Conservation (phyloP, 2,113 vertebrate genomes). For the Caloenas nicobarica region DNA sequence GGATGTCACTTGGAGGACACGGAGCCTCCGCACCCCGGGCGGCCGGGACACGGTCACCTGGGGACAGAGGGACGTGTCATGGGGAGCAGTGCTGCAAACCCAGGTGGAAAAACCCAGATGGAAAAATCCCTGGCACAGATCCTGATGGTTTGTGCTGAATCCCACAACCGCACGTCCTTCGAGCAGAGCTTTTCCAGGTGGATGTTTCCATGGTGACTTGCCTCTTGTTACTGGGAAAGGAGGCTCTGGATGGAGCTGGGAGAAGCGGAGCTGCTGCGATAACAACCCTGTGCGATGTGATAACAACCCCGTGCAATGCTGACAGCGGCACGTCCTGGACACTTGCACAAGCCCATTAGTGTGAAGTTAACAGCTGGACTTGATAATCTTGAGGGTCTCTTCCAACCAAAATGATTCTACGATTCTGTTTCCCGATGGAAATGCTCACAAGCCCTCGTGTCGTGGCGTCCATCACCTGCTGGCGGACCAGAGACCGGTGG, state of each 20-base stretch:
- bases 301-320: background rate
- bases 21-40: background rate
- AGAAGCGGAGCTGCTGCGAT: background rate
- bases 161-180: rapidly evolving
- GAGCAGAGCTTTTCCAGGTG: background rate
- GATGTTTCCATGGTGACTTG: constrained; percentile 27
- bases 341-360: background rate
- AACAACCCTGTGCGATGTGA: background rate
- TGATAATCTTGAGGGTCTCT: too few species aligned
- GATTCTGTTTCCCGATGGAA: background rate
- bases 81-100: background rate
- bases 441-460: rapidly evolving
- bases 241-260: background rate
- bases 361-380: too few species aligned
- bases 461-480: background rate
- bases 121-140: background rate
- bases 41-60: background rate
- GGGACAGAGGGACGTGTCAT: background rate
- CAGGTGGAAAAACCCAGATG: background rate
- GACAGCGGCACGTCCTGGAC: rapidly evolving
- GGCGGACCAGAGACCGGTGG: background rate
- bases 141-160: rapidly evolving
- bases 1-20: rapidly evolving
- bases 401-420: too few species aligned
- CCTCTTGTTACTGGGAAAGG: background rate